These are phyloP conservation scores for Eilema sororculum DNA, from an alignment of 2,888 invertebrate species.

Conservation along the genomic window DNA sequence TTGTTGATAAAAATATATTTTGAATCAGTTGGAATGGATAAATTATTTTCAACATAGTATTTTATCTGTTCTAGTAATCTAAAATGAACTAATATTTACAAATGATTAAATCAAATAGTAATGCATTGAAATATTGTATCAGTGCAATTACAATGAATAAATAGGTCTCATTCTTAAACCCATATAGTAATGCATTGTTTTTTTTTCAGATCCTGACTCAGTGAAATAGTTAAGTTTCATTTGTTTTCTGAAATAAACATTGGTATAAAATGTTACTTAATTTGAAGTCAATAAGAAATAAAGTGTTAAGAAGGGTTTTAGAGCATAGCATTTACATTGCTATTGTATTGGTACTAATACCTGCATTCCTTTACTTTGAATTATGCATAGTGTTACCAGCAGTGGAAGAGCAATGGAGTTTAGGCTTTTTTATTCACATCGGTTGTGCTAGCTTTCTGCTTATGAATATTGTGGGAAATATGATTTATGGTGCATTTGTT, in stretches of 20 bases:
- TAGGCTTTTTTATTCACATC: conserved; percentile 87
- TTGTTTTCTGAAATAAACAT: background rate
- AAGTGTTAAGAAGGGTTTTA: conserved; percentile 65
- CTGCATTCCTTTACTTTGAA: conserved; percentile 91
- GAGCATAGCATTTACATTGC: conserved; percentile 85
- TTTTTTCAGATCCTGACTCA: conserved; percentile 16
- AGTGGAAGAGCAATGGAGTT: conserved; percentile 86
- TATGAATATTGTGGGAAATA: conserved; percentile 92
- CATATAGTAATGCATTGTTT: background rate
- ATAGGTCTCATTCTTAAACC: background rate
- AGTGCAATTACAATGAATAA: too few relatives aligned
- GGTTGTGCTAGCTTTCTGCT: conserved; percentile 90
- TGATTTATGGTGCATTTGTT: conserved; percentile 91
- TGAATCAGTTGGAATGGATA: too few relatives aligned
- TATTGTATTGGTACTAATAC: conserved; percentile 88
- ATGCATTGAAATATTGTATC: too few relatives aligned
- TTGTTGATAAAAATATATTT: too few relatives aligned
- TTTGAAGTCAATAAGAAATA: conserved; percentile 65
- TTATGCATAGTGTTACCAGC: conserved; percentile 91
- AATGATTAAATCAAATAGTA: background rate
- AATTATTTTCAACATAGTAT: too few relatives aligned
- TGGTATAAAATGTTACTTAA: conserved; percentile 66
- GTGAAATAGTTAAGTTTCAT: background rate
- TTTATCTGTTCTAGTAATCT: too few relatives aligned
- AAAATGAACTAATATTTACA: too few relatives aligned